Evolutionary conservation across 2,797 vertebrate species (phyloP).

Genomic region (Lindbergichthys nudifrons): DNA sequence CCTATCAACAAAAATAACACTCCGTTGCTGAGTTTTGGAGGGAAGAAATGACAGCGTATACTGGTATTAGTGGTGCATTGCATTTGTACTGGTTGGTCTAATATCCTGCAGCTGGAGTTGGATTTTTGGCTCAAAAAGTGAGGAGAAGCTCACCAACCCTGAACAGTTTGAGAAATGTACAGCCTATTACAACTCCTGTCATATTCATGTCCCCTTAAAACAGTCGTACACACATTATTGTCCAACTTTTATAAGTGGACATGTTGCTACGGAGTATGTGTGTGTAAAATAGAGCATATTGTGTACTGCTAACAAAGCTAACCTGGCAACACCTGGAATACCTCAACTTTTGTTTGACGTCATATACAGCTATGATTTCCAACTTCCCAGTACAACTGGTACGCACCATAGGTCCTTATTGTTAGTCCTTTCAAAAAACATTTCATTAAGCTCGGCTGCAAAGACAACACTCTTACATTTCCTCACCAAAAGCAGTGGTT

Average conservation of each 20-base stretch:
- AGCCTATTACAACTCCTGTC: background rate
- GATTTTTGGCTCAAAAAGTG: background rate
- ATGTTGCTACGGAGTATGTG: background rate
- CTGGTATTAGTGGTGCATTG: conserved; percentile 12
- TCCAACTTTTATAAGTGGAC: background rate
- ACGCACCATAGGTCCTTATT: conserved; percentile 27
- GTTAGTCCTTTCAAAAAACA: conserved; percentile 40
- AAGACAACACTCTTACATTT: conserved; percentile 41
- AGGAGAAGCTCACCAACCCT: background rate
- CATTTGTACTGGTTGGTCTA: background rate
- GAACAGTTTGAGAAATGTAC: background rate
- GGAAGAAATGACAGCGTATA: conserved; percentile 68
- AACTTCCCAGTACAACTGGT: no score
- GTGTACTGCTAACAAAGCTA: background rate
- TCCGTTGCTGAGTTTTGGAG: conserved; percentile 58
- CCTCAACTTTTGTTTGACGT: no score
- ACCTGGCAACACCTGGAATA: no score
- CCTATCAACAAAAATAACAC: conserved; percentile 70
- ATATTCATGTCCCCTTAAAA: background rate
- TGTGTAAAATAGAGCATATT: background rate
- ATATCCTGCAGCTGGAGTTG: background rate
- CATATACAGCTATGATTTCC: no score
- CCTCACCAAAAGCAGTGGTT: conserved; percentile 33
- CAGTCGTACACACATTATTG: background rate
- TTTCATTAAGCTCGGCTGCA: conserved; percentile 36